These are phyloP conservation scores for Thalassophryne amazonica DNA, from an alignment of 2,797 vertebrate species.

Conservation along the genomic window DNA sequence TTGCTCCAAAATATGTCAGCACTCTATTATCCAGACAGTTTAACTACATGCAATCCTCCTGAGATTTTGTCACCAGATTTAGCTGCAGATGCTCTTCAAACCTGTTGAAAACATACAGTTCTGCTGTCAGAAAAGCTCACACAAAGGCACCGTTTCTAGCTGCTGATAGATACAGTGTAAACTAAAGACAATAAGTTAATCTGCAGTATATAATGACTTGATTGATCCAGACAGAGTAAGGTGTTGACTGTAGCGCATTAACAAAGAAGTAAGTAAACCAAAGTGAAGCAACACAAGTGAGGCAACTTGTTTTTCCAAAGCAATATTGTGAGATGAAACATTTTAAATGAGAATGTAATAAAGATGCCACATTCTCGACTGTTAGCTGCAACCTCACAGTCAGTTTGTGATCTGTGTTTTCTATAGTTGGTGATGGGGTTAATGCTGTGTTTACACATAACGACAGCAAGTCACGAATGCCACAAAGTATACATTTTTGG, in stretches of 20 bases:
- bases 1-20: conserved; percentile 48
- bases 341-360: conserved; percentile 26
- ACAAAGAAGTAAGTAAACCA: conserved; percentile 15
- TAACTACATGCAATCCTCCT: conserved; percentile 49
- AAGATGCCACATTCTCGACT: conserved; percentile 32
- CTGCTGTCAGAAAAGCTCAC: conserved; percentile 48
- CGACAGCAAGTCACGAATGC: too few relatives aligned
- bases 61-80: conserved; percentile 57
- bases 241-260: conserved; percentile 2
- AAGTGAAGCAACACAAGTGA: conserved; percentile 37
- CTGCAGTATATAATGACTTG: conserved; percentile 19
- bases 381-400: conserved; percentile 23
- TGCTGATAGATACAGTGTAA: conserved; percentile 42
- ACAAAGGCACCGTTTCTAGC: too few relatives aligned
- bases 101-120: conserved; percentile 56
- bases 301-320: conserved; percentile 43
- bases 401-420: neutral
- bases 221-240: conserved; percentile 33
- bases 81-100: conserved; percentile 57
- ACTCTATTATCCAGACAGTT: conserved; percentile 56
- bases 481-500: too few relatives aligned
- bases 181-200: conserved; percentile 34
- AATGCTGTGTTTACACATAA: too few relatives aligned
- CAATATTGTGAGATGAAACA: conserved; percentile 11
- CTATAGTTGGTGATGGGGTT: neutral